Evolutionary conservation across 2,113 vertebrate genomes (phyloP).

Genomic region (Hyla sarda): DNA sequence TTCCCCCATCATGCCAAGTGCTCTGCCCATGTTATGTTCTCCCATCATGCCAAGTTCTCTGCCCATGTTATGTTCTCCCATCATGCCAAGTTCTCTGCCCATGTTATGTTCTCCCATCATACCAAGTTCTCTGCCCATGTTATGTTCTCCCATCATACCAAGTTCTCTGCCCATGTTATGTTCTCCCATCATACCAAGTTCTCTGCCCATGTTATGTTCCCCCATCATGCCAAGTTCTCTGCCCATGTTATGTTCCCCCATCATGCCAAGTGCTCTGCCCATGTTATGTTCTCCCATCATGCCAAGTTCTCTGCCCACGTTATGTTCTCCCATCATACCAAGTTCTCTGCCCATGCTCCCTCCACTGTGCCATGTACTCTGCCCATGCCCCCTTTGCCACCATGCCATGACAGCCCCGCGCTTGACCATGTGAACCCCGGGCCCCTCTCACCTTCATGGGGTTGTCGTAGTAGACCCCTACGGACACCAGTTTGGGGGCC

Average conservation of each 20-base stretch:
- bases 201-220: not conserved
- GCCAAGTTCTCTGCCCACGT: too few relatives aligned
- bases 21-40: too few relatives aligned
- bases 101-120: too few relatives aligned
- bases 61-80: too few relatives aligned
- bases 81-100: not conserved
- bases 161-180: too few relatives aligned
- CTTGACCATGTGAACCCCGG: too few relatives aligned
- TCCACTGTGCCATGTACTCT: not conserved
- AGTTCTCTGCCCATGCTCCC: not conserved
- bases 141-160: constrained; percentile 69
- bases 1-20: not conserved
- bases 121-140: too few relatives aligned
- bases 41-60: constrained; percentile 77
- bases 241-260: not conserved
- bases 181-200: too few relatives aligned
- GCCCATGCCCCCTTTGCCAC: too few relatives aligned
- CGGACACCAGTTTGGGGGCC: constrained; percentile 79
- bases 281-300: too few relatives aligned
- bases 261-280: not conserved
- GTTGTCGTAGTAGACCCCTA: constrained; percentile 89
- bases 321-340: not conserved
- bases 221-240: too few relatives aligned
- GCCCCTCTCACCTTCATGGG: constrained; percentile 83
- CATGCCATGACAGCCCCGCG: too few relatives aligned